Percentiles rank a stretch among this genome's conserved stretches.
Evolutionary conservation across 2,888 invertebrate genomes (phyloP).

Genomic region (Cyrtodaria siliqua): DNA sequence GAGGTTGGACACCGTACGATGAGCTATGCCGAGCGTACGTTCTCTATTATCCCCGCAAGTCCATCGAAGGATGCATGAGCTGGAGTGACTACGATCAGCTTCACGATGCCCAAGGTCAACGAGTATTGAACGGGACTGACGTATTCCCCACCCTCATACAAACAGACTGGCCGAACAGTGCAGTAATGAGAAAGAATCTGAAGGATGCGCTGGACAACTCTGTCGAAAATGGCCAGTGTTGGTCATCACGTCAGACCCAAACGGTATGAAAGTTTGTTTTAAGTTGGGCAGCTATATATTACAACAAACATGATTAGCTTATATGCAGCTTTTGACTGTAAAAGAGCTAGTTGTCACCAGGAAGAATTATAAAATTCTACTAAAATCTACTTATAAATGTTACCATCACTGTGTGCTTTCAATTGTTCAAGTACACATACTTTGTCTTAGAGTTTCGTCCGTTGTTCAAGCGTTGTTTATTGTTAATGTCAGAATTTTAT

Average conservation of each 20-base stretch:
- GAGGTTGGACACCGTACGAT: slow-evolving; percentile 44
- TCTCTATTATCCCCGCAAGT: slow-evolving; percentile 51
- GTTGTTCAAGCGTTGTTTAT: too few relatives aligned
- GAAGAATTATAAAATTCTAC: too few relatives aligned
- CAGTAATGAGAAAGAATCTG: slow-evolving; percentile 34
- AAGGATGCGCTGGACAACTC: slow-evolving; percentile 24
- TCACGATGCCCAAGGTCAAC: not conserved
- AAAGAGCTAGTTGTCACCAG: too few relatives aligned
- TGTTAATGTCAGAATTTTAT: too few relatives aligned
- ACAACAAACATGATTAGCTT: too few relatives aligned
- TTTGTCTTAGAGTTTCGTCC: too few relatives aligned
- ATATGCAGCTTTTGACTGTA: too few relatives aligned
- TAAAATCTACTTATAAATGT: too few relatives aligned
- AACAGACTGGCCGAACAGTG: slow-evolving; percentile 32
- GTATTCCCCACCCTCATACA: slow-evolving; percentile 28
- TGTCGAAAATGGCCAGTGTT: slow-evolving; percentile 41
- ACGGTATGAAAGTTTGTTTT: too few relatives aligned
- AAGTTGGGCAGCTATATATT: too few relatives aligned
- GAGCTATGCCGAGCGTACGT: slow-evolving; percentile 55
- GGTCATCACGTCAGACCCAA: slow-evolving; percentile 28
- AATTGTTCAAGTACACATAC: too few relatives aligned
- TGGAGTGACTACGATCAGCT: slow-evolving; percentile 53
- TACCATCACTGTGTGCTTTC: too few relatives aligned
- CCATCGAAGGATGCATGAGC: slow-evolving; percentile 54
- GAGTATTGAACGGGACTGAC: slow-evolving; percentile 13